phyloP scores from a whole-genome alignment of 2,113 vertebrate species.

The Gasterosteus aculeatus region DNA sequence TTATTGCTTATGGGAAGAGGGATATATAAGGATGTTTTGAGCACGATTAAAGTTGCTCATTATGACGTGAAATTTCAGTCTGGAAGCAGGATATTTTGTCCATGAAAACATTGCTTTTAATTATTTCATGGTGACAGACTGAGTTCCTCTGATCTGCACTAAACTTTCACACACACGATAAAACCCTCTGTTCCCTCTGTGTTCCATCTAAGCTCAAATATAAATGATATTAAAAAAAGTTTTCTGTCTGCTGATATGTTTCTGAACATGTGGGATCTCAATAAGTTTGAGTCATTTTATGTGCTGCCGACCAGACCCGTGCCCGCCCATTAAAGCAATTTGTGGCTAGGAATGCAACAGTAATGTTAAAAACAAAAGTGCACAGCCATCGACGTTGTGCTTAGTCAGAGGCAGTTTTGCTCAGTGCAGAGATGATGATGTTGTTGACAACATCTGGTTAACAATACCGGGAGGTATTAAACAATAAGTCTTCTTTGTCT shows the following conservation, averaged over 20 bases:
- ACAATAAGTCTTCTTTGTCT: conserved; percentile 48
- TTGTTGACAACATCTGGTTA: conserved; percentile 58
- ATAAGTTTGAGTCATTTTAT: conserved; percentile 72
- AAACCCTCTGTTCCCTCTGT: conserved; percentile 35
- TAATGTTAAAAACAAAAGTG: conserved; percentile 76
- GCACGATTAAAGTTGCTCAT: conserved; percentile 74
- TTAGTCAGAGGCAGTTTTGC: conserved; percentile 51
- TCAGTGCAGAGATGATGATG: conserved; percentile 42
- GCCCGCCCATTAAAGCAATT: conserved; percentile 72
- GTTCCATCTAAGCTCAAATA: conserved; percentile 19
- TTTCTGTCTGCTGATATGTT: conserved; percentile 47
- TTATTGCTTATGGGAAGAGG: conserved; percentile 81
- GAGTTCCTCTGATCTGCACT: conserved; percentile 53
- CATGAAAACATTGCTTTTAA: conserved; percentile 57
- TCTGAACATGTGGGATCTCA: conserved; percentile 71
- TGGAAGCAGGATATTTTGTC: conserved; percentile 52
- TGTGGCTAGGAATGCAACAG: conserved; percentile 66
- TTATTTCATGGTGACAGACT: conserved; percentile 65
- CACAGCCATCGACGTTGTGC: conserved; percentile 41
- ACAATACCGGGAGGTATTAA: conserved; percentile 64
- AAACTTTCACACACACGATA: conserved; percentile 69
- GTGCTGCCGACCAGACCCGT: conserved; percentile 60
- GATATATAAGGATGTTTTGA: conserved; percentile 74
- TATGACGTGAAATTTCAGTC: conserved; percentile 68
- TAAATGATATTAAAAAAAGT: background rate